Evolutionary conservation across 2,888 invertebrate species (phyloP), one percentile per base, ranked within the genome.

Genomic region (Esperia sulphurella): DNA sequence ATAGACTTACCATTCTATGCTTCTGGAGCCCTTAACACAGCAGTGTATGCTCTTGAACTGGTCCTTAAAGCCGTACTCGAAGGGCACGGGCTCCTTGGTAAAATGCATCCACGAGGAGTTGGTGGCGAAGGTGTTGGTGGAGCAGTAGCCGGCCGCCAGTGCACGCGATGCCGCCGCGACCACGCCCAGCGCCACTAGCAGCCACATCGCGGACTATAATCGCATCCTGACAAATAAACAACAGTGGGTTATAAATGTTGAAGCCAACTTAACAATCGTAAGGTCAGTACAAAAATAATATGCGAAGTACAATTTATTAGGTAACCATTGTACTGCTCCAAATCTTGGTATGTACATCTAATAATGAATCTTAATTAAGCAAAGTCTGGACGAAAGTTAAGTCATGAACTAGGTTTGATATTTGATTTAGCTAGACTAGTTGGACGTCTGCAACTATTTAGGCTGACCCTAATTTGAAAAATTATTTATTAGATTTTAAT

Each of bases 21-120:
- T 95, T 53, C 94, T 85, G 72, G 94, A 95, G 54, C 94, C 94
- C 65, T 93, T 92, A 46, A 94, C 93, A 72, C 95, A 95, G 79
- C 95, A 95, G 72, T 95, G 94, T 41, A 95, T 91, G 54, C 93
- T 94, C 75, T 95, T 95, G 84, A 94, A 94, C 53, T 92, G 91
- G 50, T 92, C 92, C 50, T 92, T 91, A 60, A 93, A 91, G 9
- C 93, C 94, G 72, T 92, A 95, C 65, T 95, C 95, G 57, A 83
- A 83, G 9, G 91, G 87, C 50, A 92, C 92, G 5, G 93, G 91
- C 64, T 95, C 95, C 70, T 95, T 95, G 51, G 93, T 94, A 78
- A 95, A 94, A 70, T 93, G 92, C 90, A 95, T 91, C 60, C 90
- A 90, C n/a, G 91, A 87, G n/a, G 90, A 83, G 65, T 92, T 91